Evolutionary conservation across 2,797 vertebrate genomes (phyloP), one percentile per base, ranked within the genome.

Genomic region (Zenarchopterus dispar): DNA sequence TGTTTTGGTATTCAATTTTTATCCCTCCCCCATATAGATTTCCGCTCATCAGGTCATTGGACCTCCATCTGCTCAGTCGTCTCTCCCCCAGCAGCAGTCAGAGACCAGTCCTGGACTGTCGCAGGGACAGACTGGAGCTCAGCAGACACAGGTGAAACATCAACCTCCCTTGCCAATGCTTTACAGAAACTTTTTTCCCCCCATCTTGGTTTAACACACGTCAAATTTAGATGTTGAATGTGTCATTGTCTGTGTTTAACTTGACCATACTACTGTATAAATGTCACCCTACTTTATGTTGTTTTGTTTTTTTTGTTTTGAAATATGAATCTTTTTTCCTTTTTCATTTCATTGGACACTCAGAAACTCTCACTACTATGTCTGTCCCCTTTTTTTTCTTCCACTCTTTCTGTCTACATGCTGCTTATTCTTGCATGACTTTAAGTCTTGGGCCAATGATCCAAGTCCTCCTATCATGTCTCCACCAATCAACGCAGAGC

Each of bases 111-210:
- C 47, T 28, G 31, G 77, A 48, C 47, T 78, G 16, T 61, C 81
- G 8, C 89, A 78, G 47, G 15, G 82, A 70, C 92, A 92, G 86
- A 91, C 93, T 62, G 89, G 90, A 75, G 75, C 89, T 82, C 88
- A 92, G 73, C 94, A 90, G 72, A 83, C 93, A 75, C 96, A 96
- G 96, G 96, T 97, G 93, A 91, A 10, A 24, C 22, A 18, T 17
- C 21, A 24, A 16, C 42, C 6, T 62, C 48, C 19, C 5, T 36
- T 66, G n/a, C 39, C 65, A 1, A 3, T 16, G 16, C 22, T 46
- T 13, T 22, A 23, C 46, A 49, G 52, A 5, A 8, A 24, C 18
- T 22, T 28, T 11, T 49, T 31, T 24, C 16, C 36, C 21, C 28
- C 2, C 22, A 49, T 59, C 26, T 28, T 23, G 31, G 42, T 68